Evolutionary conservation across 2,113 vertebrate genomes (phyloP).

Genomic region (pig (Sus scrofa)): T2T-Sscrofa CM000825.6:56793001-56793500

Average conservation of each 20-base stretch:
- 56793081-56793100: too few relatives aligned
- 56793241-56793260: not conserved
- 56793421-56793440: too few relatives aligned
- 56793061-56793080: too few relatives aligned
- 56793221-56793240: not conserved
- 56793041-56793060: too few relatives aligned
- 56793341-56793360: not conserved
- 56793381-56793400: fast-evolving
- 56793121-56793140: not conserved
- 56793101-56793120: too few relatives aligned
- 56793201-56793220: not conserved
- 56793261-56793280: not conserved
- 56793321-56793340: not conserved
- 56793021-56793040: too few relatives aligned
- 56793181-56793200: not conserved
- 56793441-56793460: not conserved
- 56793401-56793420: not conserved
- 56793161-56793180: not conserved
- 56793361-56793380: fast-evolving
- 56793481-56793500: not conserved
- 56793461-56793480: not conserved
- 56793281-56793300: not conserved
- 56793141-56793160: not conserved
- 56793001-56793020: too few relatives aligned
- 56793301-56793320: not conserved